A percentile compares a stretch with the other conserved stretches of the same genome.
Conservation (phyloP, 2,797 vertebrate genomes). For the Merluccius polli region DNA sequence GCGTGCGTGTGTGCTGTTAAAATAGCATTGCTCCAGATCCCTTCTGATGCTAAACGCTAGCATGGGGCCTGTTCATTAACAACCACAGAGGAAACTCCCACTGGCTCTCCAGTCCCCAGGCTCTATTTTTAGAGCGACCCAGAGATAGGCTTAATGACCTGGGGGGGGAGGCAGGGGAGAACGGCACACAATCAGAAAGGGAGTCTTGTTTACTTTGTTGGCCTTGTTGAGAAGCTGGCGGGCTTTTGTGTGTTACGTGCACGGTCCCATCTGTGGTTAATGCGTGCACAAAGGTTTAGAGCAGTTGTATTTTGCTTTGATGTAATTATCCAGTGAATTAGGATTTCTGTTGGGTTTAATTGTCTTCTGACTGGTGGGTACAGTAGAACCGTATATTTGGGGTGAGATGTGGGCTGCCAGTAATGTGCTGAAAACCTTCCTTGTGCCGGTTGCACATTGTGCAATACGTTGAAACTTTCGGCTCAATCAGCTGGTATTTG, state of each 20-base stretch:
- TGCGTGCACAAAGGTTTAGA: constrained; percentile 11
- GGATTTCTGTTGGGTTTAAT: background rate
- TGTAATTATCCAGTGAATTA: constrained; percentile 8
- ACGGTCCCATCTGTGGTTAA: constrained; percentile 30
- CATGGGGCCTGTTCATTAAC: constrained; percentile 66
- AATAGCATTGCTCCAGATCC: background rate
- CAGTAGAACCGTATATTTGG: background rate
- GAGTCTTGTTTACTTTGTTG: constrained; percentile 58
- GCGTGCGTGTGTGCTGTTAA: constrained; percentile 1
- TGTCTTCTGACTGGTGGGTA: constrained; percentile 4
- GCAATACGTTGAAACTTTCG: constrained; percentile 52
- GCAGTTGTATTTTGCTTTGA: constrained; percentile 12
- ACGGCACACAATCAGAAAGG: constrained; percentile 54
- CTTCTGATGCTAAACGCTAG: constrained; percentile 61
- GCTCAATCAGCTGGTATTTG: constrained; percentile 69
- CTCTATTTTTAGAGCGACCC: constrained; percentile 74
- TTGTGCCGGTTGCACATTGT: constrained; percentile 32
- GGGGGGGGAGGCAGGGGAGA: constrained; percentile 15
- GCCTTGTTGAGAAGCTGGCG: constrained; percentile 45
- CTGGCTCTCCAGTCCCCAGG: constrained; percentile 64
- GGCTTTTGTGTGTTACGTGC: constrained; percentile 13
- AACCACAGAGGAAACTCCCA: constrained; percentile 63
- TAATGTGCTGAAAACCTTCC: constrained; percentile 19
- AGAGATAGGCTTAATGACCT: constrained; percentile 68
- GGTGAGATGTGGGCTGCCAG: background rate